A percentile compares a stretch with the other conserved stretches of the same genome.
phyloP scores from a whole-genome alignment of 2,888 invertebrate species.

The Chrysotoxum bicinctum region DNA sequence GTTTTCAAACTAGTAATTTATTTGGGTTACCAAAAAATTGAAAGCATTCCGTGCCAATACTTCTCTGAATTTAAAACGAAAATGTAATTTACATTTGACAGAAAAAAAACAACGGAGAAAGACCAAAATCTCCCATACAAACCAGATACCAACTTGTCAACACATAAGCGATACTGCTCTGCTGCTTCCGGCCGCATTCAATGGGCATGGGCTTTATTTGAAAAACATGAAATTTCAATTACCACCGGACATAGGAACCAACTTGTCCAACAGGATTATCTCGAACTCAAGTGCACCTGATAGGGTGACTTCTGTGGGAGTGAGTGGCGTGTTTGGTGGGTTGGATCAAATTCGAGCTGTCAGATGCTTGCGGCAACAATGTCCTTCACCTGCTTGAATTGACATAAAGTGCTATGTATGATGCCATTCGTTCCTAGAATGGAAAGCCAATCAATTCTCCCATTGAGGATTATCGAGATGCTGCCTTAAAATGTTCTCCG shows the following conservation, averaged over 20 bases:
- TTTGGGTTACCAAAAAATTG: not conserved
- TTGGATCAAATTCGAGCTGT: conserved; percentile 17
- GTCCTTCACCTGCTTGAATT: conserved; percentile 51
- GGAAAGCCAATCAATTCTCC: conserved; percentile 46
- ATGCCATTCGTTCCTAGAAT: conserved; percentile 30
- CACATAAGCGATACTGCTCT: not conserved
- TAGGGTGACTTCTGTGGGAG: conserved; percentile 10
- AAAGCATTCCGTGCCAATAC: not conserved
- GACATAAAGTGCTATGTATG: conserved; percentile 59
- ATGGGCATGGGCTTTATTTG: conserved; percentile 17
- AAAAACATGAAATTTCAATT: conserved; percentile 70
- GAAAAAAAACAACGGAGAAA: not conserved
- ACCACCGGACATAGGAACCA: conserved; percentile 45
- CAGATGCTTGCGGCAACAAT: conserved; percentile 25
- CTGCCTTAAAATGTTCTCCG: conserved; percentile 15
- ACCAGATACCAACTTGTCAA: conserved; percentile 10
- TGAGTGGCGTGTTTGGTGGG: not conserved
- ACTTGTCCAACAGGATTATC: conserved; percentile 52
- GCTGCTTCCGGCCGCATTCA: not conserved
- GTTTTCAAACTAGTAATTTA: not conserved
- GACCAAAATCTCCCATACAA: not conserved
- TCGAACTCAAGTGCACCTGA: conserved; percentile 51
- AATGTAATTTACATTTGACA: not conserved
- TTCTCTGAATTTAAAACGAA: not conserved
- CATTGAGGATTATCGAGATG: conserved; percentile 39